phyloP scores from a whole-genome alignment of 2,113 vertebrate genomes.

The Oncorhynchus clarkii region DNA sequence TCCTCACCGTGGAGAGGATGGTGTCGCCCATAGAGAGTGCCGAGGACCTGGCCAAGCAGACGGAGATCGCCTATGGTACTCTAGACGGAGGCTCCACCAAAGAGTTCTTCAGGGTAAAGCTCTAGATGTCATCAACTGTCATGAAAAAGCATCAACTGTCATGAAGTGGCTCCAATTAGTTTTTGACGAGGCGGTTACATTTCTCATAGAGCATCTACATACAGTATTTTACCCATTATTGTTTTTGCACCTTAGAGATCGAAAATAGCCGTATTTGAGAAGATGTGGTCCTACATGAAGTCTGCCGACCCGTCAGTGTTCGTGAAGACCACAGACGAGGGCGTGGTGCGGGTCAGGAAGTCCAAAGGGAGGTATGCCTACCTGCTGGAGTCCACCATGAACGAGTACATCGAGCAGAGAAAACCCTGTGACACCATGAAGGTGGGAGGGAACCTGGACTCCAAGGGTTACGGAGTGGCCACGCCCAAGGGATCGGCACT shows the following conservation, averaged over 20 bases:
- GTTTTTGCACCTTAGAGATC: background rate
- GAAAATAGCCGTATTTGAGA: slow-evolving; percentile 7
- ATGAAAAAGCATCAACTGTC: no score
- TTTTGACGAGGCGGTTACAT: no score
- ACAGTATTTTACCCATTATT: background rate
- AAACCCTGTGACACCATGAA: slow-evolving; percentile 11
- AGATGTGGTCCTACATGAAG: slow-evolving; percentile 15
- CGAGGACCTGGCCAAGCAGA: slow-evolving; percentile 88
- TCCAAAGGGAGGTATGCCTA: slow-evolving; percentile 7
- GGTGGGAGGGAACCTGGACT: slow-evolving; percentile 9
- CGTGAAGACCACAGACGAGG: slow-evolving; percentile 1
- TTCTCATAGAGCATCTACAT: no score
- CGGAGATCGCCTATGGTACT: slow-evolving; percentile 90
- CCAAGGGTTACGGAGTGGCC: slow-evolving; percentile 9
- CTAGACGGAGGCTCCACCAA: slow-evolving; percentile 94
- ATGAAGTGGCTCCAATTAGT: no score
- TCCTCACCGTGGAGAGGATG: slow-evolving; percentile 98
- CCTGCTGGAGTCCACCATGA: slow-evolving; percentile 15
- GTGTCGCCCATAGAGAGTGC: slow-evolving; percentile 91
- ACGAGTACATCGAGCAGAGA: slow-evolving; percentile 9
- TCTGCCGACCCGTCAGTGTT: background rate
- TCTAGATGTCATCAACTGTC: background rate
- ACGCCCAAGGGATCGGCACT: slow-evolving; percentile 6
- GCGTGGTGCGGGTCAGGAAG: slow-evolving; percentile 4
- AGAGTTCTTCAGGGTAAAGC: slow-evolving; percentile 92